Base-by-base conservation (phyloP, 2,888 invertebrate genomes). In the Sminthurides aquaticus region DNA sequence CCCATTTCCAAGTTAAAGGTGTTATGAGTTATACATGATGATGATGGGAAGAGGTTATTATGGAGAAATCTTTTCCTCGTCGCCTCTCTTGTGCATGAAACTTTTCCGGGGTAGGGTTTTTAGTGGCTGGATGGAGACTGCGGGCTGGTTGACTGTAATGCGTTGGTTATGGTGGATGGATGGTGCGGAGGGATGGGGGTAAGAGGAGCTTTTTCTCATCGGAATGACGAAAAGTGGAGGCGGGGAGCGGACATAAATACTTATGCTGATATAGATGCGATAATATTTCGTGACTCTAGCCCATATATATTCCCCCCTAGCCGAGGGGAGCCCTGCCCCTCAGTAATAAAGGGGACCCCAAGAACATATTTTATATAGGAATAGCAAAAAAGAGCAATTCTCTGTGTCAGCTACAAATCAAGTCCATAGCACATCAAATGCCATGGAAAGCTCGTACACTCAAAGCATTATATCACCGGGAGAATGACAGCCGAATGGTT, bases 301-400 rank as follows among this genome's bases (percentile, higher is more conserved):
- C 64, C 64, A 64, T 64, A 64, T 58, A 64, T 62, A 48, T 59
- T 29, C 52, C 59, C 64, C 22, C 57, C 64, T 26, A 8, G 56
- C 3, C 56, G 26, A 20, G 43, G 57, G 58, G 58, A 15, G 58
- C 64, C 58, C 64, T 57, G 28, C 64, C 58, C 64, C 64, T 25
- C 26, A 57, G 64, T 64, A 64, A 64, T 64, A 64, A 64, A 64
- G 58, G 54, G 64, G 58, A 64, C 52, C 49, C 60, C 48, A 57
- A n/a, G 64, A 64, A 49, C 64, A 64, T 64, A 64, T 58, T 58
- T 64, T 59, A 58, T 58, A 64, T 58, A 64, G 64, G 64, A 59
- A 64, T 58, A 59, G 64, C 63, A 64, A 64, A 64, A 64, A 64
- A 58, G 64, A 62, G 64, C 64, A 64, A 64, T 64, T 64, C 64